Base-by-base conservation (phyloP, 2,888 invertebrate genomes). In the Dryocosmus kuriphilus region DNA sequence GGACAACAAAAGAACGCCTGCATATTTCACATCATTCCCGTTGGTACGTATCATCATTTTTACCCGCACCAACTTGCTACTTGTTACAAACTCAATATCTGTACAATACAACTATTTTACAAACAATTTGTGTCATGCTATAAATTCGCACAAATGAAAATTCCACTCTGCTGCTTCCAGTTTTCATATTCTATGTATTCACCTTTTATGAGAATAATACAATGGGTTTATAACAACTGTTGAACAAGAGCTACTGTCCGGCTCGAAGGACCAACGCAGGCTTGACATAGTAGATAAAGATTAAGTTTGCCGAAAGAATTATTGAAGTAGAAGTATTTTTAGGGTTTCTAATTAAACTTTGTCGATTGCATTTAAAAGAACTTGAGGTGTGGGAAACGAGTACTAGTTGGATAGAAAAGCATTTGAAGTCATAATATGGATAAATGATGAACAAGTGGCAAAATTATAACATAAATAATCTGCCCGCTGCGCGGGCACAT, bases 1-100 rank as follows among this genome's bases (percentile, higher is more conserved):
- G 96, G 96, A 0, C 94, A 94, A 81, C 96, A 96, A 89, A 92
- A 93, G 79, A 95, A 95, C 83, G 95, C 96, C 0, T 96, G 96
- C 90, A 93, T 95, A 77, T 96, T 95, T 91, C 95, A 95, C 82
- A 93, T 96, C 76, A 94, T 96, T 88, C 94, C 95, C 32, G 95
- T 95, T 55, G 92, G 93, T 93, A 87, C 84, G 67, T 78, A 78
- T 16, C 3, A 22, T 38, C 24, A n/a, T 27, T 41, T 27, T 19
- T 2, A 41, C 14, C 19, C 46, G 27, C 27, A 62, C 9, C 19
- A 60, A 16, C 30, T 32, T 60, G 9, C 11, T 11, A 60, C 60
- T 60, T 27, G 24, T 60, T 60, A 60, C 3, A 8, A n/a, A 24
- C 2, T 41, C 4, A 24, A 65, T 65, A 41, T 24, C n/a, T n/a